Evolutionary conservation across 2,888 invertebrate species (phyloP).

Genomic region (Margaritifera margaritifera): DNA sequence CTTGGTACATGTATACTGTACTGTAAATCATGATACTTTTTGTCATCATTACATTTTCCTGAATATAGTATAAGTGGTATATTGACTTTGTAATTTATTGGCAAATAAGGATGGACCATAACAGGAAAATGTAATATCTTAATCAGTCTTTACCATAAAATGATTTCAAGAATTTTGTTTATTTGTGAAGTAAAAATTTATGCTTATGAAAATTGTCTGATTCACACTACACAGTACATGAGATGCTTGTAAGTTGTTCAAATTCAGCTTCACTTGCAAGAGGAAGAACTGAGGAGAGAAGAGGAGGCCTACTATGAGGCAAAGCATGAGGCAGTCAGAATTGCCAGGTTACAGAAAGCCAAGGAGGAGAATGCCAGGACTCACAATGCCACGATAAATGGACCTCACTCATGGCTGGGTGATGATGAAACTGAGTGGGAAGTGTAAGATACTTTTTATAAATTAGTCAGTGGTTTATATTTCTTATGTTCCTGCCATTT

Average conservation of each 20-base stretch:
- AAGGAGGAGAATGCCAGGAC: conserved; percentile 54
- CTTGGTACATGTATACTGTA: too few relatives aligned
- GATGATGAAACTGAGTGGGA: conserved; percentile 69
- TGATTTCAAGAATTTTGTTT: not conserved
- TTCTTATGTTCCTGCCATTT: not conserved
- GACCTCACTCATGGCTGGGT: conserved; percentile 54
- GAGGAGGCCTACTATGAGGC: conserved; percentile 70
- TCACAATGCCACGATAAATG: conserved; percentile 34
- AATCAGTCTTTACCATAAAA: too few relatives aligned
- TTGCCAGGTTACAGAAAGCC: conserved; percentile 58
- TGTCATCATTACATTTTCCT: too few relatives aligned
- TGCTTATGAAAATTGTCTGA: not conserved
- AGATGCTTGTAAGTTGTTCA: not conserved
- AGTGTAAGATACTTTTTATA: conserved; percentile 51
- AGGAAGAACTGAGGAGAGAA: conserved; percentile 67
- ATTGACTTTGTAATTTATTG: too few relatives aligned
- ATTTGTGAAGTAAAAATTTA: not conserved
- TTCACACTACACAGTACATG: not conserved
- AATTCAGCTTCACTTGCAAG: conserved; percentile 66
- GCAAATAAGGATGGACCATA: too few relatives aligned
- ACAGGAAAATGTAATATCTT: too few relatives aligned
- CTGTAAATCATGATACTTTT: too few relatives aligned
- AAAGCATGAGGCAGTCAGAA: conserved; percentile 64
- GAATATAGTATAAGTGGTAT: too few relatives aligned
- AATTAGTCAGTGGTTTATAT: not conserved